Evolutionary conservation across 2,888 invertebrate species (phyloP).

Genomic region (Agonopterix subpropinquella): DNA sequence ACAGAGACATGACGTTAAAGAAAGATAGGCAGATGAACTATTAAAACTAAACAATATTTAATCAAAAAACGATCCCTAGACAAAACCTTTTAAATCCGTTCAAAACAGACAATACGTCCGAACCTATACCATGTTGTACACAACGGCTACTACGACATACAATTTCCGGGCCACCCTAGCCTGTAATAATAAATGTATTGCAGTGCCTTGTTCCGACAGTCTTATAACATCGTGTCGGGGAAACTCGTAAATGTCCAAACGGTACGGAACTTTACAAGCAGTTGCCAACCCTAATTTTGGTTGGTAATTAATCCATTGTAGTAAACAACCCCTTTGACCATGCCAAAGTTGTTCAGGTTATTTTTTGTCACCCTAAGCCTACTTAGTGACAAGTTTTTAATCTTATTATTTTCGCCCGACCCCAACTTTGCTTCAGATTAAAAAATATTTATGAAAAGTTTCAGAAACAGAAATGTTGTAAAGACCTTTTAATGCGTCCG

Average conservation of each 20-base stretch:
- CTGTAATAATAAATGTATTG: constrained; percentile 5
- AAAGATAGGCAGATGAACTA: no score
- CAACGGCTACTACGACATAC: no score
- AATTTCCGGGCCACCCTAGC: no score
- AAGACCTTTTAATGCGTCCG: no score
- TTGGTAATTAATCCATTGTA: constrained; percentile 37
- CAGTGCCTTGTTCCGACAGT: constrained; percentile 2
- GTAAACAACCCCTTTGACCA: constrained; percentile 31
- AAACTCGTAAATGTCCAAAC: constrained; percentile 34
- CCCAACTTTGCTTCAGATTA: neutral
- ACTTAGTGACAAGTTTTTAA: constrained; percentile 1
- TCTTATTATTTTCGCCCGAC: neutral
- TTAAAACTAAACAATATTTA: no score
- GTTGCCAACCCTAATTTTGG: constrained; percentile 32
- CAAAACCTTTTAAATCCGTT: no score
- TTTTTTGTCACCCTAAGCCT: neutral
- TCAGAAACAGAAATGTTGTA: no score
- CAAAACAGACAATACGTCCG: no score
- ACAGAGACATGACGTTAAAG: no score
- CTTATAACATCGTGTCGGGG: constrained; percentile 13
- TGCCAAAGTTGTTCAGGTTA: neutral
- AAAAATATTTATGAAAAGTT: no score
- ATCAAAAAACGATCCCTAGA: no score
- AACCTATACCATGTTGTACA: no score
- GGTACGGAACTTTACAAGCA: constrained; percentile 28